These are phyloP conservation scores for Apamea crenata DNA, from an alignment of 2,888 invertebrate species.

Conservation along the genomic window DNA sequence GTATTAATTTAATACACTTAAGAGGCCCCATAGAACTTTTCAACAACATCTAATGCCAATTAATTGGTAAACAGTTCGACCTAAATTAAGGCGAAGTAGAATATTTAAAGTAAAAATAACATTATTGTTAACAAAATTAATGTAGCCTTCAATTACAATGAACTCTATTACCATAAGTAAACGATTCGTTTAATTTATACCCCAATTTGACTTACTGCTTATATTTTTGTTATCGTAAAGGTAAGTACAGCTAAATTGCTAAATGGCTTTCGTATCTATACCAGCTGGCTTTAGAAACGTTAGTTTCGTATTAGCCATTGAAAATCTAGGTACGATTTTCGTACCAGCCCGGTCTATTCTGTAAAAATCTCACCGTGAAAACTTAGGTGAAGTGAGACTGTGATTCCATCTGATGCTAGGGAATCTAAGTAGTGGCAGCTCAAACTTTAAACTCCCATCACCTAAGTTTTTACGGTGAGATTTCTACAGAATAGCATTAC, in stretches of 20 bases:
- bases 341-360: too few species aligned
- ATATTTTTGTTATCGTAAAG: slow-evolving; percentile 53
- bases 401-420: too few species aligned
- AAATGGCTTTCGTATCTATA: slow-evolving; percentile 13
- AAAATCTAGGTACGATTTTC: neutral
- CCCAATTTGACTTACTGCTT: slow-evolving; percentile 47
- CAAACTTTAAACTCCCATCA: too few species aligned
- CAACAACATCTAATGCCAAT: slow-evolving; percentile 42
- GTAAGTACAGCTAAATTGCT: slow-evolving; percentile 5
- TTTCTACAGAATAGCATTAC: too few species aligned
- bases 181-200: slow-evolving; percentile 34
- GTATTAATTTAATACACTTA: slow-evolving; percentile 37
- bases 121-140: slow-evolving; percentile 38
- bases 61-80: slow-evolving; percentile 41
- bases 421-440: too few species aligned
- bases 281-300: neutral
- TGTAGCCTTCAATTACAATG: slow-evolving; percentile 26
- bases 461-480: too few species aligned
- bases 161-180: slow-evolving; percentile 46
- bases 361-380: too few species aligned
- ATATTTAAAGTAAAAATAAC: slow-evolving; percentile 49
- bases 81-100: slow-evolving; percentile 23
- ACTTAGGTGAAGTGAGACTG: too few species aligned
- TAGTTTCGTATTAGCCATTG: slow-evolving; percentile 9
- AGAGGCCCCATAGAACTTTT: slow-evolving; percentile 29